A percentile compares a stretch with the other conserved stretches of the same genome.
Conservation (phyloP, 2,888 invertebrate species). For the Eristalis intricaria region DNA sequence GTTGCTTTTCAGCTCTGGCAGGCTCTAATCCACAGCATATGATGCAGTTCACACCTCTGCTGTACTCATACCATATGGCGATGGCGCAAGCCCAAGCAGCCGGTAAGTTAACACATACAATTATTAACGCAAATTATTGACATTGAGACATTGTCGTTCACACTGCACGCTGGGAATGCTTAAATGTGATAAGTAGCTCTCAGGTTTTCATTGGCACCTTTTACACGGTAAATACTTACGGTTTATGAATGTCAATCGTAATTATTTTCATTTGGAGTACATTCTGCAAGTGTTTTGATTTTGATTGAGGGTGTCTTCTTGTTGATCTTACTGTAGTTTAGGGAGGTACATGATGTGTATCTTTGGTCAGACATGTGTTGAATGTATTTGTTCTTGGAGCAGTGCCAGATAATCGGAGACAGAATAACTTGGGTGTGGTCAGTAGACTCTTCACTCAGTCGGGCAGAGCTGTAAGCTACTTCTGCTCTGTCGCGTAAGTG, state of each 20-base stretch:
- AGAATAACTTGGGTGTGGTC: too few species aligned
- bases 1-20: constrained; percentile 76
- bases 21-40: constrained; percentile 88
- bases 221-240: neutral
- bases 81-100: constrained; percentile 86
- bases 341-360: too few species aligned
- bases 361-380: too few species aligned
- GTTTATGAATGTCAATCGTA: neutral
- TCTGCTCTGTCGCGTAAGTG: too few species aligned
- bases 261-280: neutral
- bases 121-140: neutral
- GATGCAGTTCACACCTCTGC: constrained; percentile 92
- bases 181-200: neutral
- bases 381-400: too few species aligned
- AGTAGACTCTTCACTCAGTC: too few species aligned
- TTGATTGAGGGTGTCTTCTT: neutral
- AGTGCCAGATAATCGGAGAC: too few species aligned
- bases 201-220: neutral
- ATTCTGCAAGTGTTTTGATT: neutral
- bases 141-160: neutral
- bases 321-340: too few species aligned
- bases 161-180: neutral
- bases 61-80: constrained; percentile 94
- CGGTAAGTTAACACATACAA: constrained; percentile 74
- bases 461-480: too few species aligned